Conservation (phyloP, 2,888 invertebrate species). For the Cacoxenus indagator region DNA sequence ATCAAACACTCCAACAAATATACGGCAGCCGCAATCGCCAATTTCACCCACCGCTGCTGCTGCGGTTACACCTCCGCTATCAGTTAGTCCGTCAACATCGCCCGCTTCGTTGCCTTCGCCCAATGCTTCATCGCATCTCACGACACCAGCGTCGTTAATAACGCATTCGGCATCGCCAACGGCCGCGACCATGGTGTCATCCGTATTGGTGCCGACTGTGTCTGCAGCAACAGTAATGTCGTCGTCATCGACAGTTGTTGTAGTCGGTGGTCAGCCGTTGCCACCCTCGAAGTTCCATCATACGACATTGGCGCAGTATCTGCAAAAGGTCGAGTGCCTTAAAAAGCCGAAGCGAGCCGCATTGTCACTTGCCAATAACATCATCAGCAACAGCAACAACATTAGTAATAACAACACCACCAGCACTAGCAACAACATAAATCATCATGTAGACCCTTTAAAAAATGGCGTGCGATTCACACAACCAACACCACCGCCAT, state of each 20-base stretch:
- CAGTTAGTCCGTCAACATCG: constrained; percentile 55
- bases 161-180: constrained; percentile 42
- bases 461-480: neutral
- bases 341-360: constrained; percentile 55
- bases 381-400: constrained; percentile 29
- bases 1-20: constrained; percentile 9
- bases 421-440: neutral
- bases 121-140: constrained; percentile 36
- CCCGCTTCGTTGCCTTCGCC: constrained; percentile 58
- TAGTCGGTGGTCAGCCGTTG: constrained; percentile 45
- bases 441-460: neutral
- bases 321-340: constrained; percentile 67
- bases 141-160: constrained; percentile 46
- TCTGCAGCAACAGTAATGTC: constrained; percentile 20
- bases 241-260: neutral
- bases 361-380: neutral
- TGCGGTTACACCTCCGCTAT: constrained; percentile 29
- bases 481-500: constrained; percentile 40
- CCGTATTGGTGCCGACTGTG: constrained; percentile 50
- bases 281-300: constrained; percentile 70
- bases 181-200: constrained; percentile 55
- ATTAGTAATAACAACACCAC: neutral
- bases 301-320: constrained; percentile 67
- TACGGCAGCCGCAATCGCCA: neutral
- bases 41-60: constrained; percentile 15